phyloP scores from a whole-genome alignment of 1,140 invertebrate genomes.

The Lysiphlebus fabarum region DNA sequence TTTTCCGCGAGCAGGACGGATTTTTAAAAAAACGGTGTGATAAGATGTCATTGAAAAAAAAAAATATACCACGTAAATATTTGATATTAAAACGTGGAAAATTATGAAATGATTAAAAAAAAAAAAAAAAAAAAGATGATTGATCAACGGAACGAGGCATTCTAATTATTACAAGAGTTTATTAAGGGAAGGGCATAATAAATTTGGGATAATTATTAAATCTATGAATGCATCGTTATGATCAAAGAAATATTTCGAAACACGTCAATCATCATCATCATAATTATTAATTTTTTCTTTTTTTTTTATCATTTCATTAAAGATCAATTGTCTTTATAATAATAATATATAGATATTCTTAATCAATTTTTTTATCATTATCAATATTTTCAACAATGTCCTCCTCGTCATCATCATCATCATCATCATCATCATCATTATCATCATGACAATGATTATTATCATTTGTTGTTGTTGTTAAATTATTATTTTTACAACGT shows the following conservation, averaged over 20 bases:
- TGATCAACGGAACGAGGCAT: slow-evolving; percentile 29
- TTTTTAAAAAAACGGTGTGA: not conserved
- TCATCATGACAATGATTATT: slow-evolving; percentile 27
- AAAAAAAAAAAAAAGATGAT: slow-evolving; percentile 7
- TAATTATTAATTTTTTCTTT: no score
- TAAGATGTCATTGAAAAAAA: no score
- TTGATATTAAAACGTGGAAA: not conserved
- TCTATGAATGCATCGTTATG: slow-evolving; percentile 5
- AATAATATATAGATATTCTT: slow-evolving; percentile 1
- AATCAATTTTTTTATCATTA: slow-evolving; percentile 10
- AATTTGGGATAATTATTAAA: not conserved
- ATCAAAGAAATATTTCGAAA: slow-evolving; percentile 13
- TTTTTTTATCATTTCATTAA: no score
- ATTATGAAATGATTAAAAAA: not conserved
- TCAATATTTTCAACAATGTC: slow-evolving; percentile 23
- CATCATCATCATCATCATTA: slow-evolving; percentile 22
- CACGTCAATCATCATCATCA: slow-evolving; percentile 12
- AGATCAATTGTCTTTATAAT: no score
- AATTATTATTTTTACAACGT: slow-evolving; percentile 37
- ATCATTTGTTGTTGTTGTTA: slow-evolving; percentile 18
- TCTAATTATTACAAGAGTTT: slow-evolving; percentile 18
- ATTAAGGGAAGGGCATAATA: slow-evolving; percentile 22
- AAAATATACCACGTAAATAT: no score
- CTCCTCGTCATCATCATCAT: slow-evolving; percentile 24
- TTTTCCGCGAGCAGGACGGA: slow-evolving; percentile 13